Evolutionary conservation across 2,888 invertebrate species (phyloP).

Genomic region (Digitonthophagus gazella): DNA sequence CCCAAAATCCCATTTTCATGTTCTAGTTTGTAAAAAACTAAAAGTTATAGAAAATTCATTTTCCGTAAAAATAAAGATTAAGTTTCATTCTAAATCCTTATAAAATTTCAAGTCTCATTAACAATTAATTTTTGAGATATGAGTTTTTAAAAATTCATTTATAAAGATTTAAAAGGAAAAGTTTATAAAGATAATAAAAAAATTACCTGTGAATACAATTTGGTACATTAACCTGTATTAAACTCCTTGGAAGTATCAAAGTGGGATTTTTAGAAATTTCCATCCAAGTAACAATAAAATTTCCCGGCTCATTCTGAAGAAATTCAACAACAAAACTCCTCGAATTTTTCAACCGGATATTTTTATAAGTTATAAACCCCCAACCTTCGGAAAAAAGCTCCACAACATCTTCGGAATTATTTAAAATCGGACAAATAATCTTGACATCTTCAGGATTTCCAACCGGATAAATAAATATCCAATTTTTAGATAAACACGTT

Average conservation of each 20-base stretch:
- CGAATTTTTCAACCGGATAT: conserved; percentile 53
- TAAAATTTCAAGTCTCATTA: too few relatives aligned
- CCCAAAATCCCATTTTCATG: too few relatives aligned
- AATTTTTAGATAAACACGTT: conserved; percentile 67
- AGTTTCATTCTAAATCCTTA: too few relatives aligned
- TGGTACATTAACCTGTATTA: conserved; percentile 57
- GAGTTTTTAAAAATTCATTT: too few relatives aligned
- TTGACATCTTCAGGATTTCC: conserved; percentile 61
- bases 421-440: conserved; percentile 65
- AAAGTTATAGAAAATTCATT: too few relatives aligned
- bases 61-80: too few relatives aligned
- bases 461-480: conserved; percentile 71
- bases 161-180: too few relatives aligned
- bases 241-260: conserved; percentile 52
- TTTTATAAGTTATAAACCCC: conserved; percentile 49
- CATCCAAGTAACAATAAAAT: conserved; percentile 76
- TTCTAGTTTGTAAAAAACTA: too few relatives aligned
- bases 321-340: conserved; percentile 75
- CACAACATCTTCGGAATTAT: conserved; percentile 52
- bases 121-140: too few relatives aligned
- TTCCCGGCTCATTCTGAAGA: conserved; percentile 69
- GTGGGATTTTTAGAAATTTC: conserved; percentile 70
- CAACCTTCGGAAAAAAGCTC: conserved; percentile 70
- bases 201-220: conserved; percentile 70
- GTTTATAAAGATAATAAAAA: too few relatives aligned